Base-by-base conservation (phyloP, 2,797 vertebrate genomes). In the Notolepis coatsorum region DNA sequence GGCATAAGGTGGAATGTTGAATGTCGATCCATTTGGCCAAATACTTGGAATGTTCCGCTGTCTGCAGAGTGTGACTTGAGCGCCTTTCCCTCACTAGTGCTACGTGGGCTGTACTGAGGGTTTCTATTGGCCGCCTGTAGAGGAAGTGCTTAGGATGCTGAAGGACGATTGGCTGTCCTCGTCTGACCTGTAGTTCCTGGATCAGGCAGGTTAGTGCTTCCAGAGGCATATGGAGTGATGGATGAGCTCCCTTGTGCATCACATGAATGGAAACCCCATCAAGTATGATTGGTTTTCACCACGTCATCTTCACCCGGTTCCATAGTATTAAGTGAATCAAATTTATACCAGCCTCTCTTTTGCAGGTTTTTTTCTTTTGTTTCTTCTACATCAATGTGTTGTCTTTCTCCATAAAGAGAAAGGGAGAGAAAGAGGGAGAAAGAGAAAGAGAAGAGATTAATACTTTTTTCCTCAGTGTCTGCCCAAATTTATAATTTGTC, bases 111-210 rank as follows among this genome's bases (percentile, higher is more conserved):
- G 48, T 13, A 24, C 49, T 39, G 57, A 63, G 2, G 15, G 2
- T 35, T 79, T 72, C 65, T 58, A 64, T 75, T 80, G 67, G 67
- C 61, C 38, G 46, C 47, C 18, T 52, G 2, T 30, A 47, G 56
- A 70, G 72, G 65, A 83, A 77, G 69, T 21, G 61, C 61, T 45
- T 21, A 21, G 58, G 66, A 72, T 1, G 5, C 54, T 73, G 67
- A 62, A 28, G 25, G 77, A 70, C 65, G 51, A 51, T 48, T 3
- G 43, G 55, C 52, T 61, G 75, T 82, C 82, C 85, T 64, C 0
- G 31, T 81, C 72, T 82, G 86, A 85, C 77, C 85, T 25, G 23
- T 1, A 3, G 35, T 73, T 83, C 66, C 73, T 72, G 65, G 61
- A 62, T 21, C 46, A 9, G 49, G 28, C 56, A 55, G 73, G 61